Evolutionary conservation across 2,113 vertebrate species (phyloP).

Genomic region (Hippotragus niger): DNA sequence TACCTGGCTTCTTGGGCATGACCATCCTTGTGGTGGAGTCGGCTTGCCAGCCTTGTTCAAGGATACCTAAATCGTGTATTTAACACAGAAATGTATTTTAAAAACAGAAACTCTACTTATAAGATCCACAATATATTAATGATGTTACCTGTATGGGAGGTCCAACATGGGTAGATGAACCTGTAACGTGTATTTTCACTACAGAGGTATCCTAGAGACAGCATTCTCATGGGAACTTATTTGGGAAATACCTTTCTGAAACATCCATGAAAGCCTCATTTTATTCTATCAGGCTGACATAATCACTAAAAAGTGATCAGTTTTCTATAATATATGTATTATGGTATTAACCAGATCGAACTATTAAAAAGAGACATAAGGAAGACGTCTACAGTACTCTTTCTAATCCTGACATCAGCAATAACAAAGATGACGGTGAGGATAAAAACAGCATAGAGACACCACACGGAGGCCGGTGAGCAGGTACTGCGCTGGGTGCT

Average conservation of each 20-base stretch:
- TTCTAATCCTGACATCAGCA: rapidly evolving
- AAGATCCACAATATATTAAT: no score
- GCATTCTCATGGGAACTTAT: not conserved
- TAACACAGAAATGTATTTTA: not conserved
- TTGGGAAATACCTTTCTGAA: not conserved
- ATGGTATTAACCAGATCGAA: not conserved
- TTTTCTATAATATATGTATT: not conserved
- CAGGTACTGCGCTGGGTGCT: rapidly evolving
- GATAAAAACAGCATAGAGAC: rapidly evolving
- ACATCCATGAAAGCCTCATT: not conserved
- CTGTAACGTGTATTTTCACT: not conserved
- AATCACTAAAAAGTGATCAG: not conserved
- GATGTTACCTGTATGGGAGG: rapidly evolving
- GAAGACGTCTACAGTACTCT: rapidly evolving
- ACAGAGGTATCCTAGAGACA: rapidly evolving
- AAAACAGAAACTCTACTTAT: not conserved
- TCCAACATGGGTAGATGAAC: no score
- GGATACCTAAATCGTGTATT: slow-evolving; percentile 81
- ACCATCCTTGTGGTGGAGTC: slow-evolving; percentile 95
- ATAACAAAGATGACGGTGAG: rapidly evolving
- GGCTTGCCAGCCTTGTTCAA: slow-evolving; percentile 96
- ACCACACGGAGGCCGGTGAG: not conserved
- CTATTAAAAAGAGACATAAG: not conserved
- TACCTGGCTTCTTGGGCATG: slow-evolving; percentile 97
- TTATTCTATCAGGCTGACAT: not conserved